A percentile compares a stretch with the other conserved stretches of the same genome.
phyloP scores from a whole-genome alignment of 2,888 invertebrate genomes.

The Dicyrtomina minuta region DNA sequence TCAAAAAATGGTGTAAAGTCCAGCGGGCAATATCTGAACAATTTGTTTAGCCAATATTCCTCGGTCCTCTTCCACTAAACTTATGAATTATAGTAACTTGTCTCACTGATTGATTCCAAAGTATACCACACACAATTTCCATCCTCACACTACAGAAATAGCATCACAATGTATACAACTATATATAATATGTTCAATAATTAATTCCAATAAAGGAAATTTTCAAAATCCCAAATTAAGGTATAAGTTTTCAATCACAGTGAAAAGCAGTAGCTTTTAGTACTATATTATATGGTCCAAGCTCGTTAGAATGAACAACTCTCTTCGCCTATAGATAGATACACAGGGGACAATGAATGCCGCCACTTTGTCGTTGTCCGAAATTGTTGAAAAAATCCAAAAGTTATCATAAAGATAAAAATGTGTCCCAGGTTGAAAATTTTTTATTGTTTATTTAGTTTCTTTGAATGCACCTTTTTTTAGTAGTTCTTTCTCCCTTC shows the following conservation, averaged over 20 bases:
- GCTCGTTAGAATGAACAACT: too few species aligned
- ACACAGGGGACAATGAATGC: neutral
- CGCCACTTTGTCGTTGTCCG: too few species aligned
- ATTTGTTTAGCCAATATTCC: slow-evolving; percentile 51
- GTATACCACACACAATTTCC: slow-evolving; percentile 40
- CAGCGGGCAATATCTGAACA: too few species aligned
- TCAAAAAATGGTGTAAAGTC: neutral
- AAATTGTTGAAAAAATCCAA: slow-evolving; percentile 7
- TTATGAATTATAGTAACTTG: slow-evolving; percentile 39
- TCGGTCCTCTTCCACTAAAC: slow-evolving; percentile 51
- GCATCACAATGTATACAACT: too few species aligned
- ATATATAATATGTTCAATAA: too few species aligned
- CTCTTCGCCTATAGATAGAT: too few species aligned
- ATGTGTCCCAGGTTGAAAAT: too few species aligned
- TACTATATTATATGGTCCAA: neutral
- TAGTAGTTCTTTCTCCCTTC: neutral
- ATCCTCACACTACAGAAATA: slow-evolving; percentile 41
- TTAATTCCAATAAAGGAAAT: too few species aligned
- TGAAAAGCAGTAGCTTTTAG: neutral
- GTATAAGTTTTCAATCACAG: neutral
- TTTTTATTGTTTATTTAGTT: too few species aligned
- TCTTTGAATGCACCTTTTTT: neutral
- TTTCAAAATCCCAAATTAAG: too few species aligned
- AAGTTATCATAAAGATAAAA: neutral
- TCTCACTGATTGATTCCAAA: slow-evolving; percentile 29